Percentiles rank a stretch among this genome's conserved stretches.
Evolutionary conservation across 2,113 vertebrate genomes (phyloP).

Genomic region (Glareola pratincola): DNA sequence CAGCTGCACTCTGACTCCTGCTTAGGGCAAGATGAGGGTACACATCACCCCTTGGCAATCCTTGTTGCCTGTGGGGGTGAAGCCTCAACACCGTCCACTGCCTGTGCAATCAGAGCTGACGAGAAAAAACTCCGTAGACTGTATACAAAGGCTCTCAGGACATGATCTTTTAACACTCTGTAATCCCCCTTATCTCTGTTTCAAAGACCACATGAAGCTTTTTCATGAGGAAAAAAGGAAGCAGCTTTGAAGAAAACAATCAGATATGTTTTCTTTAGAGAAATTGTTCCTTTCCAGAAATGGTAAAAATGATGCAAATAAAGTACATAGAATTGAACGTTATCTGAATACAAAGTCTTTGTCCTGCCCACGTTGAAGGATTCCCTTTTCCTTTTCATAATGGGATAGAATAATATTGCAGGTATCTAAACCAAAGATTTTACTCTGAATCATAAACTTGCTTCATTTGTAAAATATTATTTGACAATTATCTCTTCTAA

Average conservation of each 20-base stretch:
- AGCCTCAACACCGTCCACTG: neutral
- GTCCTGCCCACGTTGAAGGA: neutral
- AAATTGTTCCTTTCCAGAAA: neutral
- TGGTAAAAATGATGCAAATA: neutral
- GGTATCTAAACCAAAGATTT: neutral
- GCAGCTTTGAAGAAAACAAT: neutral
- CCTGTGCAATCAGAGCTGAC: neutral
- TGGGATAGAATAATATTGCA: neutral
- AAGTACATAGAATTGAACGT: neutral
- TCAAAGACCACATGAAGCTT: neutral
- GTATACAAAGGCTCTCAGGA: neutral
- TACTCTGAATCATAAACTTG: neutral
- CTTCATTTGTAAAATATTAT: neutral
- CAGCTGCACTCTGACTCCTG: neutral
- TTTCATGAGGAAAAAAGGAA: neutral
- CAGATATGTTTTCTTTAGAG: neutral
- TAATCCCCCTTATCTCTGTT: neutral
- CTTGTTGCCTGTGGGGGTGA: accelerated
- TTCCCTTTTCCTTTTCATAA: neutral
- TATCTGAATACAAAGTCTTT: neutral
- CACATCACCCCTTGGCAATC: neutral
- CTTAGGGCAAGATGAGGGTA: neutral
- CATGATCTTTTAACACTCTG: neutral
- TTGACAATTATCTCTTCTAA: neutral
- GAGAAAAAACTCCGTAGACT: neutral